A percentile compares a stretch with the other conserved stretches of the same genome.
Evolutionary conservation across 2,797 vertebrate genomes (phyloP).

Genomic region (Enteromius mattozi): DNA sequence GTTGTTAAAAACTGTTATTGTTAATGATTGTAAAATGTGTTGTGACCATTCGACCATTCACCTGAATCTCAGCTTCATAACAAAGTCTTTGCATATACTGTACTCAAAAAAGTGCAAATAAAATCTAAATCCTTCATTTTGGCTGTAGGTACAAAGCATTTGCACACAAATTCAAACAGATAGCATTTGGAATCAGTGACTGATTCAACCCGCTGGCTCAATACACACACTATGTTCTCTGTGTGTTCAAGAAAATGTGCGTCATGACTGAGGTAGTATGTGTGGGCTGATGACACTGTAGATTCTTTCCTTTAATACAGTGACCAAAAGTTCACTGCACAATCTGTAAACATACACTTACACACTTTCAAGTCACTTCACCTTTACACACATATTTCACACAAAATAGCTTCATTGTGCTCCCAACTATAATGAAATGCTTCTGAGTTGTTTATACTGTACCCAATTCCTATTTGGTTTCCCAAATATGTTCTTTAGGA

Average conservation of each 20-base stretch:
- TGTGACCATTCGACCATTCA: neutral
- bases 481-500: neutral
- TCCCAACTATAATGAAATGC: neutral
- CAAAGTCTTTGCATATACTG: neutral
- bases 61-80: neutral
- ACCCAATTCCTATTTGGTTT: neutral
- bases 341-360: neutral
- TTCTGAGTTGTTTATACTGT: neutral
- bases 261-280: neutral
- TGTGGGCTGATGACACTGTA: constrained; percentile 21
- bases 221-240: constrained; percentile 1
- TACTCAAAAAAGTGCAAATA: neutral
- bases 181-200: neutral
- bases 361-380: constrained; percentile 1
- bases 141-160: neutral
- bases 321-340: constrained; percentile 10
- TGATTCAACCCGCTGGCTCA: neutral
- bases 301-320: constrained; percentile 25
- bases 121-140: neutral
- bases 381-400: constrained; percentile 15
- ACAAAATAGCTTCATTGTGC: constrained; percentile 6
- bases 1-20: neutral
- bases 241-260: neutral
- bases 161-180: neutral
- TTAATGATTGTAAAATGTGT: neutral